Evolutionary conservation across 2,113 vertebrate genomes (phyloP).

Genomic region (Odocoileus virginianus): DNA sequence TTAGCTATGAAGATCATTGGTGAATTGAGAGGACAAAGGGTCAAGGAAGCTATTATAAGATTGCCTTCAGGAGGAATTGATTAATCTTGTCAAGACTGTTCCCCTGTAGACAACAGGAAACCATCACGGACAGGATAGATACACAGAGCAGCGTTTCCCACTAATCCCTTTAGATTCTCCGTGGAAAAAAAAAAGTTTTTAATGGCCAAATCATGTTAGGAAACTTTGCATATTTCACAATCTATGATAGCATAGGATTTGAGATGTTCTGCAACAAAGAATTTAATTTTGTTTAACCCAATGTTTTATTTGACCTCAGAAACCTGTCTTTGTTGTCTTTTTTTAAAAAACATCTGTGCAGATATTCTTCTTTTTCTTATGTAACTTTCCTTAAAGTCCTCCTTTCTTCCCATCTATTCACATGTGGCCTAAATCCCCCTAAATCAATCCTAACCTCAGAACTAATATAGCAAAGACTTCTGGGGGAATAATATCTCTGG

Average conservation of each 20-base stretch:
- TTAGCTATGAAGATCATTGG: neutral
- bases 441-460: conserved; percentile 26
- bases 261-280: conserved; percentile 12
- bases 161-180: neutral
- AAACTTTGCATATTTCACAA: conserved; percentile 46
- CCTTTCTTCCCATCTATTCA: neutral
- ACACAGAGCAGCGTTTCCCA: neutral
- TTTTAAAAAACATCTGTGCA: neutral
- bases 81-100: neutral
- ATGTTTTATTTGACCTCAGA: conserved; percentile 19
- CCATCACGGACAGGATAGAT: neutral
- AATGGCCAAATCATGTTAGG: neutral
- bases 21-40: neutral
- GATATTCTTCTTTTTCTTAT: neutral
- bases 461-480: neutral
- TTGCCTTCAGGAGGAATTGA: conserved; percentile 13
- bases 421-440: neutral
- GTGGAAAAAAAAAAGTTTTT: neutral
- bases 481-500: neutral
- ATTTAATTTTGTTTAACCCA: conserved; percentile 31
- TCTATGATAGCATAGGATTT: neutral
- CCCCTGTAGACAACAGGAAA: neutral
- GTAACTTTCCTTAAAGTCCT: conserved; percentile 32
- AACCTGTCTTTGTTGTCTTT: neutral
- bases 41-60: neutral